Conservation (phyloP, 2,113 vertebrate genomes). For the Cheirogaleus medius region DNA sequence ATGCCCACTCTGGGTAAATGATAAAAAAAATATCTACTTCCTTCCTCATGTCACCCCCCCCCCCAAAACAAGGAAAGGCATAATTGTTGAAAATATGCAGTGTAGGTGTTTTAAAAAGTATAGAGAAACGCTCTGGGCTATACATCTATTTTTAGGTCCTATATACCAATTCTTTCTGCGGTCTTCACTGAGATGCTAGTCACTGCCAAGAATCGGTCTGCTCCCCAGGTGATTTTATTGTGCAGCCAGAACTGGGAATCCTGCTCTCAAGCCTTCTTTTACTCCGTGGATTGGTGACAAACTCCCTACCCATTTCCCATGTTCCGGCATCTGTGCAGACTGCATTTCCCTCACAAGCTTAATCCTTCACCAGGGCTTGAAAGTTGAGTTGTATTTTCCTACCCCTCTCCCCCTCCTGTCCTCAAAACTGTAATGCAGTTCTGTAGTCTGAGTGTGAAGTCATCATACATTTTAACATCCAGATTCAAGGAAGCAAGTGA, state of each 20-base stretch:
- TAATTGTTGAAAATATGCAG: not conserved
- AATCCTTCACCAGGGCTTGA: not conserved
- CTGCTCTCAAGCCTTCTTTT: not conserved
- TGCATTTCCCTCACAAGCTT: not conserved
- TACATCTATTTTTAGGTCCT: conserved; percentile 7
- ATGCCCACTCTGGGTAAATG: not conserved
- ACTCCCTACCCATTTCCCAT: not conserved
- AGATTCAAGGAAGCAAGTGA: not conserved
- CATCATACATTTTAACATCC: not conserved
- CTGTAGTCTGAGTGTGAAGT: not conserved
- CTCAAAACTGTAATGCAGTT: not conserved
- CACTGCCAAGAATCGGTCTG: not conserved
- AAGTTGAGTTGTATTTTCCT: not conserved
- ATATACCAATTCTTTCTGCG: not conserved
- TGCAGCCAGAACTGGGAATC: not conserved
- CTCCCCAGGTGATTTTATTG: not conserved
- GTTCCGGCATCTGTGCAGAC: not conserved
- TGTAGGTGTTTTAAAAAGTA: not conserved
- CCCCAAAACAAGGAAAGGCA: not conserved
- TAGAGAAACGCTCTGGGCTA: not conserved
- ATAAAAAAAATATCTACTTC: not conserved
- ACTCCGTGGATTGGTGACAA: not conserved
- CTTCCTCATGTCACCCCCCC: accelerated
- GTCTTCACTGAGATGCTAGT: not conserved
- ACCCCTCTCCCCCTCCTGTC: accelerated